phyloP scores from a whole-genome alignment of 2,797 vertebrate species.

The Pseudomugil gertrudae region DNA sequence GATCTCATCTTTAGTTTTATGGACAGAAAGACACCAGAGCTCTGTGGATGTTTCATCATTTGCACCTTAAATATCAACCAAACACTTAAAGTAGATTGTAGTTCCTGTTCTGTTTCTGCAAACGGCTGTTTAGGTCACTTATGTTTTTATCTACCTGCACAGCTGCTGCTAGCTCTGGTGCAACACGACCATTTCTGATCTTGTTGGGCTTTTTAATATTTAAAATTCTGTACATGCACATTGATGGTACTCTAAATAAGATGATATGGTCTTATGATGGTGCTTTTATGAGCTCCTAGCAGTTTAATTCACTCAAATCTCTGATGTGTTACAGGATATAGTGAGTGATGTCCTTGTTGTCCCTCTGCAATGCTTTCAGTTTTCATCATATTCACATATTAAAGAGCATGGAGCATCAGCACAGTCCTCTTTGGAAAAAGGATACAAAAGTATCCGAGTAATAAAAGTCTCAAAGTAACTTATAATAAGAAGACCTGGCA shows the following conservation, averaged over 20 bases:
- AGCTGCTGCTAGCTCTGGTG: not conserved
- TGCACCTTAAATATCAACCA: constrained; percentile 29
- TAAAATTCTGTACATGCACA: not conserved
- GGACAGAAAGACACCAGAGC: constrained; percentile 11
- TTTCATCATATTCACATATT: too few relatives aligned
- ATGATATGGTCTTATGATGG: not conserved
- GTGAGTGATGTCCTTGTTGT: too few relatives aligned
- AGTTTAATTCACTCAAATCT: not conserved
- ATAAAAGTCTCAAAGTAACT: too few relatives aligned
- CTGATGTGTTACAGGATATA: not conserved
- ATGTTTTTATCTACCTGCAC: not conserved
- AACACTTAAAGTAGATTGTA: constrained; percentile 12
- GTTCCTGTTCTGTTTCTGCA: constrained; percentile 2
- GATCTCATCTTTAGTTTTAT: constrained; percentile 15
- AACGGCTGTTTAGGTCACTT: not conserved
- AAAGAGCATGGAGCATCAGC: too few relatives aligned
- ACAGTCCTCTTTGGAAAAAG: too few relatives aligned
- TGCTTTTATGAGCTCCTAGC: not conserved
- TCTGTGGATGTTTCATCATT: constrained; percentile 15
- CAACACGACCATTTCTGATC: too few relatives aligned
- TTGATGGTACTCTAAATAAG: not conserved
- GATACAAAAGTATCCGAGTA: too few relatives aligned
- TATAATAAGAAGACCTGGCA: too few relatives aligned
- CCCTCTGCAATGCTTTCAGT: too few relatives aligned
- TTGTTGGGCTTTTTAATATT: too few relatives aligned